Evolutionary conservation across 2,113 vertebrate genomes (phyloP), one percentile per base, ranked within the genome.

Genomic region (Salvelinus alpinus): DNA sequence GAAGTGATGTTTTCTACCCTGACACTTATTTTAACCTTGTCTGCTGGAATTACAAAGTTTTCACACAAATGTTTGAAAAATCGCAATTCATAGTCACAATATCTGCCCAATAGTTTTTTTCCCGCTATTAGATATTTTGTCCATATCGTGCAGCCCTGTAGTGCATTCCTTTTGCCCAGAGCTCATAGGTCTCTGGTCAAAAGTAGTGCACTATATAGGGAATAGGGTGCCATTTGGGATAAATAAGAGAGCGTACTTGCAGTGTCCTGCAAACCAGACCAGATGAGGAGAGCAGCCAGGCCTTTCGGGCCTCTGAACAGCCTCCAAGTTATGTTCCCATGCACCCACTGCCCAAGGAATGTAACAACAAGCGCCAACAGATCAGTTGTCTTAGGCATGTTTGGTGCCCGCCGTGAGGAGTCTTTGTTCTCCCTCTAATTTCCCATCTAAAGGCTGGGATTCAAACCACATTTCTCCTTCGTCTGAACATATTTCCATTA

Each of bases 261-360:
- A 44, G 71, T 27, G 16, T 13, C 48, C 60, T 77, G 74, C 5
- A 59, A 34, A 68, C 7, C 22, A 51, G 2, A 47, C 54, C 3
- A 66, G 54, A 68, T 4, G 22, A 51, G 2, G 24, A 29, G 0
- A 25, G 5, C 44, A 82, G 73, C 79, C 78, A 82, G 74, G 57
- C 78, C 70, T 84, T 70, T 78, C 57, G 70, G 69, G 59, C 72
- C 70, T 74, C 70, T 82, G 80, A 84, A 86, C 84, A 75, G 29
- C 60, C 72, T 22, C 88, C 80, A 82, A 85, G 78, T 80, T 87
- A 79, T 84, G 82, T 75, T 89, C 80, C 76, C 75, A 67, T 82
- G 78, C 9, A 44, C 38, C 38, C 8, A 44, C 38, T 89, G 79
- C 71, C 73, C 47, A 64, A 87, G 84, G 84, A 92, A 86, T 90